A percentile compares a stretch with the other conserved stretches of the same genome.
phyloP scores from a whole-genome alignment of 1,140 invertebrate genomes.

The Caenorhabditis remanei region DNA sequence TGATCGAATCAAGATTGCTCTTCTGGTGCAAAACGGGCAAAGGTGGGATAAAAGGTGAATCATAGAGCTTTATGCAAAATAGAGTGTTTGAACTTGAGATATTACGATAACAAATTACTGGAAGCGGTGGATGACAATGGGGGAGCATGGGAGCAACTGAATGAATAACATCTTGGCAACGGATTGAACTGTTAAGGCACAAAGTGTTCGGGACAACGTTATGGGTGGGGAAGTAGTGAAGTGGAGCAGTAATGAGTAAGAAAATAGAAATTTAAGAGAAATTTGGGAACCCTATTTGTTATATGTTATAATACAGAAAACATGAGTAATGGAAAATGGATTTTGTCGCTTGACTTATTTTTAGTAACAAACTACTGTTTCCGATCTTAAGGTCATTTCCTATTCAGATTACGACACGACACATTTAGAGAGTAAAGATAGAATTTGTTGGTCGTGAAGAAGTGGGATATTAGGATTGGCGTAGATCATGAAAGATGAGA shows the following conservation, averaged over 20 bases:
- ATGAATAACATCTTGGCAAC: conserved; percentile 14
- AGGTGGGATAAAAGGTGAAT: not conserved
- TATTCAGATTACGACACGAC: not conserved
- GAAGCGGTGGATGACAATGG: not conserved
- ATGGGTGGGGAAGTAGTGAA: not conserved
- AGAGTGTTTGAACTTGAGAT: not conserved
- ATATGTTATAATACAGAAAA: not conserved
- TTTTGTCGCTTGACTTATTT: not conserved
- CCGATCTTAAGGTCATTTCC: conserved; percentile 15
- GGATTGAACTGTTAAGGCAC: conserved; percentile 49
- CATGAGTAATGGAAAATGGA: not conserved
- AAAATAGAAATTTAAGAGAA: not conserved
- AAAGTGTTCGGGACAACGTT: not conserved
- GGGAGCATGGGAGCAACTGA: not conserved
- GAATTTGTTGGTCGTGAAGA: not conserved
- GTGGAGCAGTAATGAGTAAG: not conserved
- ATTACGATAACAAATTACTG: not conserved
- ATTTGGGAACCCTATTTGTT: not conserved
- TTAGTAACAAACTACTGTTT: not conserved
- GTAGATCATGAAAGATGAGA: not conserved
- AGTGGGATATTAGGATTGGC: not conserved
- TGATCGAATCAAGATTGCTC: conserved; percentile 19
- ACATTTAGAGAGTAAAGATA: not conserved
- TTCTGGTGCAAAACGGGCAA: not conserved
- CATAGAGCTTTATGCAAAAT: not conserved